These are phyloP conservation scores for Spinibarbus caldwelli DNA, from an alignment of 2,797 vertebrate species.

Conservation along the genomic window DNA sequence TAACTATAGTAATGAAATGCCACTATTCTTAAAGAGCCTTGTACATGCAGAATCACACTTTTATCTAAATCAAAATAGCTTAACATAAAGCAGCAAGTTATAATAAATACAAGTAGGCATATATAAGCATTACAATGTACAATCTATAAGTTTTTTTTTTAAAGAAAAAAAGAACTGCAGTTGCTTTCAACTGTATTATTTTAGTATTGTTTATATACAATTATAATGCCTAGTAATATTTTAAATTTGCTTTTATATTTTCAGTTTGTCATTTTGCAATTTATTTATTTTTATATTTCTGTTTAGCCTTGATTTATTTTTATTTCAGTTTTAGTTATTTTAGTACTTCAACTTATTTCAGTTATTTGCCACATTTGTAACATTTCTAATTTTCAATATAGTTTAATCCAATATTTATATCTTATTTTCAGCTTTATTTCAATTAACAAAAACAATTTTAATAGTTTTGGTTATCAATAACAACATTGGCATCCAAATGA, in stretches of 20 bases:
- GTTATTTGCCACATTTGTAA: neutral
- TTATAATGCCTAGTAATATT: neutral
- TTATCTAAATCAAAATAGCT: neutral
- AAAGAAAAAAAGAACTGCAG: neutral
- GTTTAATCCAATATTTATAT: neutral
- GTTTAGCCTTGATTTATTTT: neutral
- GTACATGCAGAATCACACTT: neutral
- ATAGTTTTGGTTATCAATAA: neutral
- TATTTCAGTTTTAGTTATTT: neutral
- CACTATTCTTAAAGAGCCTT: neutral
- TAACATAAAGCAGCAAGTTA: neutral
- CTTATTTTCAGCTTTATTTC: neutral
- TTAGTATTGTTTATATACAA: neutral
- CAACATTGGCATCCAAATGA: neutral
- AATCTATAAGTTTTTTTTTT: neutral
- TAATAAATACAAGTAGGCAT: neutral
- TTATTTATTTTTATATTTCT: neutral
- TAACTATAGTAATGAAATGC: constrained; percentile 40
- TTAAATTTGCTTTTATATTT: neutral
- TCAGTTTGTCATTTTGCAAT: neutral
- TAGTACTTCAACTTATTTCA: neutral
- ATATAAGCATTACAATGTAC: neutral
- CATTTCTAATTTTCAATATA: neutral
- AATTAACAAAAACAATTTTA: neutral
- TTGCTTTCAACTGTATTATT: neutral